Evolutionary conservation across 1,140 invertebrate genomes (phyloP), one percentile per base, ranked within the genome.

Genomic region (Mamestra configurata): DNA sequence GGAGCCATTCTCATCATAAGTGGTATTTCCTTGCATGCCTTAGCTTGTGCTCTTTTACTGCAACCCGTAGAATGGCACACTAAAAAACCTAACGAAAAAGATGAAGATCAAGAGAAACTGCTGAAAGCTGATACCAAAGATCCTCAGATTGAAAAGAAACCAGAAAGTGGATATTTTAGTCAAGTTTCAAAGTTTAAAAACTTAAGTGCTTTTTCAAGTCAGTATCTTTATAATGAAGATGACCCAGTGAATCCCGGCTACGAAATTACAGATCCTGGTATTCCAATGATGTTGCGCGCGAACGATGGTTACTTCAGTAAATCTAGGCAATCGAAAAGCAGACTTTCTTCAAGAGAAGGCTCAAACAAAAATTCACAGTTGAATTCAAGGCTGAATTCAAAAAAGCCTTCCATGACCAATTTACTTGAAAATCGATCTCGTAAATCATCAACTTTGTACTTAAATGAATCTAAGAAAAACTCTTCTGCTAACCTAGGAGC

Each of bases 181-280:
- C 87, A 91, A 85, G 64, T 89, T 8, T 89, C 91, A 10, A 94
- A 94, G 81, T 79, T 94, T 71, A 94, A 95, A 79, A 93, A 92
- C 77, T 85, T 94, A 4, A 92, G 95, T 76, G 90, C 96, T 37
- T 96, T 96, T 85, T 96, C 96, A 75, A 97, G 96, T 89, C 96
- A 97, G 85, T 97, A 97, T 89, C 92, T 97, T 27, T 96, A 96
- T 82, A 97, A 97, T 85, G 96, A 97, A 82, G 96, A 97, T 84
- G 96, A 97, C 82, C 95, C 95, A 18, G 89, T 95, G 22, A 95
- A 95, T 37, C 91, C 95, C 11, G 96, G 96, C 55, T 96, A 96
- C 86, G 97, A 97, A 93, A 96, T 97, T 49, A 96, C 96, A 18
- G 96, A 96, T 80, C 96, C 96, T 4, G 96, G 96, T 75, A 95